A percentile compares a stretch with the other conserved stretches of the same genome.
Evolutionary conservation across 2,113 vertebrate species (phyloP).

Genomic region (Acanthisitta chloris): DNA sequence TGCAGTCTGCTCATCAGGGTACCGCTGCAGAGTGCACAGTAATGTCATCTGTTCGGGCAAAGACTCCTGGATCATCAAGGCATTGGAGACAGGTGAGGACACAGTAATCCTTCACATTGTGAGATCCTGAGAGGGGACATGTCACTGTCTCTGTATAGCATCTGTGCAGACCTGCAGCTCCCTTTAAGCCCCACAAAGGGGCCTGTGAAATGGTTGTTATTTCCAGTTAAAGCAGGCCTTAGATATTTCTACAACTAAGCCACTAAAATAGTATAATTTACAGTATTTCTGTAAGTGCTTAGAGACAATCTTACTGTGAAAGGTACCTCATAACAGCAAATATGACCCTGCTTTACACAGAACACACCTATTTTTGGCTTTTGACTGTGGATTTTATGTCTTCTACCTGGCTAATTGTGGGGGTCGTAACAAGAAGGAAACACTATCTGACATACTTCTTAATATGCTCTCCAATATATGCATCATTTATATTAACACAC

Average conservation of each 20-base stretch:
- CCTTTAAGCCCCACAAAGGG: neutral
- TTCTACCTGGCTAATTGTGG: neutral
- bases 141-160: neutral
- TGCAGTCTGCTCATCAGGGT: neutral
- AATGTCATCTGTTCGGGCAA: neutral
- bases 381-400: neutral
- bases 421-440: neutral
- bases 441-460: neutral
- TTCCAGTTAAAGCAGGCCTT: neutral
- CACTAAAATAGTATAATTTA: neutral
- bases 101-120: neutral
- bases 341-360: neutral
- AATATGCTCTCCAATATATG: neutral
- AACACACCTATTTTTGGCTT: neutral
- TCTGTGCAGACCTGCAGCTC: neutral
- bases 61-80: neutral
- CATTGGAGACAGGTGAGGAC: neutral
- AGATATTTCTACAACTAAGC: neutral
- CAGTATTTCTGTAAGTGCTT: neutral
- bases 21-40: neutral
- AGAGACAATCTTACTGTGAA: neutral
- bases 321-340: conserved; percentile 15
- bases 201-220: neutral
- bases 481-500: conserved; percentile 22
- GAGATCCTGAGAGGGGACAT: neutral